Evolutionary conservation across 1,140 invertebrate genomes (phyloP).

Genomic region (Danaus plexippus): DNA sequence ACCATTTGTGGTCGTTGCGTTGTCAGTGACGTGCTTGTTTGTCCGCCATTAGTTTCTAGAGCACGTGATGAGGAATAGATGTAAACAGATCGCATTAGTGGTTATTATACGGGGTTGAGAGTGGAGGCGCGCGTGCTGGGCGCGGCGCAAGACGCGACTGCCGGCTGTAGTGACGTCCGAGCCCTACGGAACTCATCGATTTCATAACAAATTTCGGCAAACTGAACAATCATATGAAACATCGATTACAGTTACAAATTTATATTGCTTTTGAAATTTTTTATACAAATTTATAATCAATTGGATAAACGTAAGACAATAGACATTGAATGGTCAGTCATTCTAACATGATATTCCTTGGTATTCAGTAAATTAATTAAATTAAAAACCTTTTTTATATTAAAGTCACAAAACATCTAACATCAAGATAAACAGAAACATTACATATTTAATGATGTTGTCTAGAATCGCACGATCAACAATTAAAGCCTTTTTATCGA

Average conservation of each 20-base stretch:
- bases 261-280: no score
- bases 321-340: no score
- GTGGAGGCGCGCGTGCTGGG: conserved; percentile 39
- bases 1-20: conserved; percentile 26
- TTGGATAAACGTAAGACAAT: no score
- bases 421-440: no score
- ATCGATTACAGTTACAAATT: neutral
- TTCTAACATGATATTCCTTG: no score
- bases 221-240: conserved; percentile 1
- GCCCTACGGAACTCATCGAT: conserved; percentile 32
- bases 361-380: no score
- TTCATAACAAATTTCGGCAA: conserved; percentile 17
- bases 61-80: conserved; percentile 49
- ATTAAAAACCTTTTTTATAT: no score
- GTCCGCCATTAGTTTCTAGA: conserved; percentile 41
- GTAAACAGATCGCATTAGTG: conserved; percentile 60
- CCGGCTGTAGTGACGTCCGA: conserved; percentile 34
- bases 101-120: conserved; percentile 29
- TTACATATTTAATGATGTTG: no score
- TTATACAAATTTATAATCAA: no score
- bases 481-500: no score
- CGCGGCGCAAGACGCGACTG: conserved; percentile 48
- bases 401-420: no score
- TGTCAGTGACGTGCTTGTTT: conserved; percentile 18
- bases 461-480: no score